These are phyloP conservation scores for Neolamprologus tretocephalus DNA, from an alignment of 2,113 vertebrate species.

Conservation along the genomic window DNA sequence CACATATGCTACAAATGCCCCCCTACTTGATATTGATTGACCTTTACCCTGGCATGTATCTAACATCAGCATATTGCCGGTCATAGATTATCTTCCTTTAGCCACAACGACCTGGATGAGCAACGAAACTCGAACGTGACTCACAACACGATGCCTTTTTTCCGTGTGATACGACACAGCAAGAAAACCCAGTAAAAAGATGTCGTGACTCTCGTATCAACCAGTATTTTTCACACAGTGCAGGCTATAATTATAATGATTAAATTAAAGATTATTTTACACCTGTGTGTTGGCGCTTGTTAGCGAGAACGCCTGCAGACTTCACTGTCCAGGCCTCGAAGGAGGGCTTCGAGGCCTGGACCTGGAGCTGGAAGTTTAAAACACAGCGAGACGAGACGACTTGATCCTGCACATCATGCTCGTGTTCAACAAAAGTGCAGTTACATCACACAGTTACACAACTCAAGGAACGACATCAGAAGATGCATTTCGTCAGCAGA, in stretches of 20 bases:
- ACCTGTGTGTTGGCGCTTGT: neutral
- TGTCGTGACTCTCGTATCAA: neutral
- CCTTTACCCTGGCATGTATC: neutral
- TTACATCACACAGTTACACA: neutral
- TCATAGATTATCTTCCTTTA: neutral
- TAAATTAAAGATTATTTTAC: neutral
- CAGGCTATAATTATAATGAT: neutral
- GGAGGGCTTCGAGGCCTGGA: neutral
- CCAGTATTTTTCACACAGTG: neutral
- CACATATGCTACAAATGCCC: neutral
- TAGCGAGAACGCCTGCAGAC: neutral
- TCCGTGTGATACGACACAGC: neutral
- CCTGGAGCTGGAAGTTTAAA: neutral
- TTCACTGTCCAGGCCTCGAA: neutral
- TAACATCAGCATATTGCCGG: neutral
- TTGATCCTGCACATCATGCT: neutral
- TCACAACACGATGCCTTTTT: neutral
- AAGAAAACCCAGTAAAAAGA: neutral
- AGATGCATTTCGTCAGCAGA: neutral
- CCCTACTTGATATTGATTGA: neutral
- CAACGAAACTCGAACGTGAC: accelerated
- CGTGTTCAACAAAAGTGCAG: neutral
- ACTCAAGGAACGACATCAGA: neutral
- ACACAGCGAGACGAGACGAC: neutral
- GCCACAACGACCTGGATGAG: neutral